phyloP scores from a whole-genome alignment of 2,888 invertebrate genomes.

The Periphyllus acericola region DNA sequence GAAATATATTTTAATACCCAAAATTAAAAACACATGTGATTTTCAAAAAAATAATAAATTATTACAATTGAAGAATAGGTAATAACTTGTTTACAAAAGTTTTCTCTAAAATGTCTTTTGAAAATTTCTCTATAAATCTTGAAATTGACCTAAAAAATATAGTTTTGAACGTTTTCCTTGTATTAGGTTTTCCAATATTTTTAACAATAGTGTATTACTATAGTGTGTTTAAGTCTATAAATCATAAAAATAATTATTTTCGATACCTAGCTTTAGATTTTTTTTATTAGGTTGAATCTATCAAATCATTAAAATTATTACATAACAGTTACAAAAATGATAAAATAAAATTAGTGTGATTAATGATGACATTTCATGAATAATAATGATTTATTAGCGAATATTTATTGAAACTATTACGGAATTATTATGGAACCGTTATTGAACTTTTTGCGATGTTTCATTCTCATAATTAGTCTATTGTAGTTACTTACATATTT shows the following conservation, averaged over 20 bases:
- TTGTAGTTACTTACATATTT: background rate
- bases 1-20: no score
- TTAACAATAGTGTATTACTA: background rate
- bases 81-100: no score
- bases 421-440: slow-evolving; percentile 31
- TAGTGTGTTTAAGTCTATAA: background rate
- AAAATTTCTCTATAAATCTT: no score
- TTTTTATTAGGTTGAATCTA: background rate
- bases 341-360: background rate
- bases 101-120: no score
- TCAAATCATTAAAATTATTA: slow-evolving; percentile 16
- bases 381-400: slow-evolving; percentile 28
- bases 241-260: background rate
- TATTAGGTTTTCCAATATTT: background rate
- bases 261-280: background rate
- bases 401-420: slow-evolving; percentile 1
- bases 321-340: slow-evolving; percentile 8
- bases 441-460: slow-evolving; percentile 21
- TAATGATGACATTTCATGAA: slow-evolving; percentile 22
- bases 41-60: no score
- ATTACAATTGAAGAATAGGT: no score
- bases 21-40: no score
- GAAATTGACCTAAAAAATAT: no score
- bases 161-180: no score
- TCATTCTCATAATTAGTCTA: background rate